Evolutionary conservation across 2,113 vertebrate genomes (phyloP).

Genomic region (Cottus gobio): DNA sequence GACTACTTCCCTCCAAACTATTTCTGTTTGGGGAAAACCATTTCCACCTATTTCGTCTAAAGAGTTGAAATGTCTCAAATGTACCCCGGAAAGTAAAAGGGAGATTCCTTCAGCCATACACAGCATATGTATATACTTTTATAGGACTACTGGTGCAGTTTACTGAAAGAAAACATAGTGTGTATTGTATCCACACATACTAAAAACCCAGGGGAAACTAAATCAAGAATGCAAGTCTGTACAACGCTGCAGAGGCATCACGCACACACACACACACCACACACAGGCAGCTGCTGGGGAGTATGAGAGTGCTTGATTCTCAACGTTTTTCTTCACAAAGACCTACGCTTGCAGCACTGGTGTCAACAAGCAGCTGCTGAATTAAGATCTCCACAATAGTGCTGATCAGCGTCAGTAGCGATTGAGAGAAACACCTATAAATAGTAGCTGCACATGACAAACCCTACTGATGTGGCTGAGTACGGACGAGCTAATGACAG

Average conservation of each 20-base stretch:
- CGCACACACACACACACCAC: background rate
- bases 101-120: background rate
- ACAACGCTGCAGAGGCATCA: conserved; percentile 5
- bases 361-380: conserved; percentile 13
- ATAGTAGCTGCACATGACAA: conserved; percentile 45
- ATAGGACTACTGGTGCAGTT: background rate
- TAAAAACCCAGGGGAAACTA: conserved; percentile 6
- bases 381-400: conserved; percentile 18
- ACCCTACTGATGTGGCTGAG: conserved; percentile 32
- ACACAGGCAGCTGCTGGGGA: background rate
- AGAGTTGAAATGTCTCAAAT: background rate
- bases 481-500: conserved; percentile 52
- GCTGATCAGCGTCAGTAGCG: conserved; percentile 5
- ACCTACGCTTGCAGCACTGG: background rate
- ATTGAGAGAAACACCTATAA: conserved; percentile 47
- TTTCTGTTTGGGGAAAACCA: background rate
- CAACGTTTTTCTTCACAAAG: background rate
- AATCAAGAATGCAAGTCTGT: conserved; percentile 21
- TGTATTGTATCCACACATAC: background rate
- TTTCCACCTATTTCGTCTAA: background rate
- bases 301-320: conserved; percentile 5
- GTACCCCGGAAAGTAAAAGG: background rate
- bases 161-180: background rate
- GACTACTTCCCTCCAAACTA: conserved; percentile 9
- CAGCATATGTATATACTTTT: background rate